Evolutionary conservation across 30 jellyfish, hydroid and myxozoan genomes (phyloP), one percentile per base, ranked within the genome.

Genomic region (Aurelia sp.): DNA sequence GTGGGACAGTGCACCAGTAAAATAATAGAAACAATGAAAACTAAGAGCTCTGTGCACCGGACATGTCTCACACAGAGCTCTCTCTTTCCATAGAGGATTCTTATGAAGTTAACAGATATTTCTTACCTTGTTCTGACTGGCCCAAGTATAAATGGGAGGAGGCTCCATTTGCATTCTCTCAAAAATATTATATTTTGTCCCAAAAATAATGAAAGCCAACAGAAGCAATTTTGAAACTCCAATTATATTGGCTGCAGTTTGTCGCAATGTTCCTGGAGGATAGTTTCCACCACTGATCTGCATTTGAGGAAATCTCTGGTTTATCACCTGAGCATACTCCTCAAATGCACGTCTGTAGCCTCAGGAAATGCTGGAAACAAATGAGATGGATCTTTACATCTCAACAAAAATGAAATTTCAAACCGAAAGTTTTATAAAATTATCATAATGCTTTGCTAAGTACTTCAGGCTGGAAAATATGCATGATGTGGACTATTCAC

Each of bases 341-440:
- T 95, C 99, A 90, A 95, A 95, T 82, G 90, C 99, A 66, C 97
- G 90, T 51, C 88, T 73, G 98, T 95, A 95, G 63, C 99, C 99
- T 95, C 99, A 95, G 97, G 98, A 96, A 74, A 90, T 90, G 74
- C 99, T 95, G 66, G 52, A 89, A 77, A 51, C 15, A 55, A 44
- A 44, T 7, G 13, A 44, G 15, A 44, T 0, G 55, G 55, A 44
- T 44, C 15, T 6, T 6, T 44, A 44, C 15, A 7, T 44, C 15
- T 44, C 55, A 44, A 44, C 55, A 44, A 44, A 7, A 10, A 44
- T 44, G 10, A 44, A 8, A 9, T 5, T 6, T 41, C 52, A 41
- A 41, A 41, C 52, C 8, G 6, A 6, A 11, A 41, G 52, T 41
- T 44, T 44, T 44, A 40, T 40, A 40, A 40, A 40, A 40, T 40